Base-by-base conservation (phyloP, 2,797 vertebrate genomes). In the Erethizon dorsatum region DNA sequence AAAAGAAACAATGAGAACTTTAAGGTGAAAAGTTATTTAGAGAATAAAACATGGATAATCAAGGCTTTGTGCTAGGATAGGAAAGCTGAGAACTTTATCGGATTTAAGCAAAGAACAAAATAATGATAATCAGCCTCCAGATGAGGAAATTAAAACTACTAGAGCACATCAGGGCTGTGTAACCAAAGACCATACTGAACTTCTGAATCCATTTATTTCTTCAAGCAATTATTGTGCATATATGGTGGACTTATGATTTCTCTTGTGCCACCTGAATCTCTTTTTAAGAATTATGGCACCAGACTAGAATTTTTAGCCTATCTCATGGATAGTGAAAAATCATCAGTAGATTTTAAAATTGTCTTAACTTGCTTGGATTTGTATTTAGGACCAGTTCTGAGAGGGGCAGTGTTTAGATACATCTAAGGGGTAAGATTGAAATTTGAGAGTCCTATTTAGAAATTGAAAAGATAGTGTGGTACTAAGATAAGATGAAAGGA, bases 81-180 rank as follows among this genome's bases (percentile, higher is more conserved):
- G 31, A 75, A 89, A 89, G 10, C 73, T 80, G 47, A 65, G 24
- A 83, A 90, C 20, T 54, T 59, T 83, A 28, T 47, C 47, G 12
- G 12, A 61, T 63, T 92, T 93, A 92, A 94, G 59, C 59, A 93
- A 79, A 97, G 26, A 88, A 95, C 71, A 18, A 31, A 56, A 47
- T 83, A 5, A 17, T 78, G 28, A 78, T 84, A 47, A 75, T 91
- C 31, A 73, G 6, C 28, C 14, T 92, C 54, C 65, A 90, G 50
- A 37, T 88, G 50, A 65, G 63, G 59, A 94, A 92, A 73, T 52
- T 45, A 45, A 77, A 67, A 78, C 50, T 47, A 47, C 75, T 59
- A 13, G 37, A 95, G 59, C 11, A 73, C 8, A 59, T 75, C 22
- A 52, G 80, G 73, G 26, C 65, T 82, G 1, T 65, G 6, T 59